These are phyloP conservation scores for Corythaixoides concolor DNA, from an alignment of 2,113 vertebrate genomes.

Conservation along the genomic window DNA sequence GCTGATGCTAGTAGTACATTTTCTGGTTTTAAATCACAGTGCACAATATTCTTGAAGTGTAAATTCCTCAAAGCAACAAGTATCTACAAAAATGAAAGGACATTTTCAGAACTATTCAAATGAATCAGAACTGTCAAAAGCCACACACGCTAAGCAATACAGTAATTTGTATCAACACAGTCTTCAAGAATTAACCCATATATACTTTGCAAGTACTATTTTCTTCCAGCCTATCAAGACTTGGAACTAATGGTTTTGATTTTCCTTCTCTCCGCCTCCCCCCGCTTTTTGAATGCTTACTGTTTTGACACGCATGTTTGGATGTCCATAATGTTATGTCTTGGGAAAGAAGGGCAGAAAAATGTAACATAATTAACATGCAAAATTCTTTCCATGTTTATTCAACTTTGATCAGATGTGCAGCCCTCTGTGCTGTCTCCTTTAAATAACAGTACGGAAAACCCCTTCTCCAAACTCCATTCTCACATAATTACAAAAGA, in stretches of 20 bases:
- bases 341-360: not conserved
- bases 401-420: not conserved
- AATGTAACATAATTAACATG: not conserved
- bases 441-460: not conserved
- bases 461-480: not conserved
- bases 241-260: not conserved
- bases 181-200: not conserved
- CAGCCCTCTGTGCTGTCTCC: not conserved
- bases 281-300: not conserved
- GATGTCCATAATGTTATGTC: not conserved
- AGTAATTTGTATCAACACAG: not conserved
- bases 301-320: not conserved
- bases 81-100: conserved; percentile 79
- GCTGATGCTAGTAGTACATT: conserved; percentile 97
- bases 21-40: conserved; percentile 98
- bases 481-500: not conserved
- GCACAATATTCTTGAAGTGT: conserved; percentile 98
- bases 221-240: not conserved
- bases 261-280: accelerated
- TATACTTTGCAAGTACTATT: not conserved
- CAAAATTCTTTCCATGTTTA: not conserved
- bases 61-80: conserved; percentile 96
- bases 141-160: not conserved
- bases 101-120: not conserved
- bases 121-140: not conserved